Percentiles rank a stretch among this genome's conserved stretches.
phyloP scores from a whole-genome alignment of 1,140 invertebrate genomes.

The Mercenaria mercenaria region DNA sequence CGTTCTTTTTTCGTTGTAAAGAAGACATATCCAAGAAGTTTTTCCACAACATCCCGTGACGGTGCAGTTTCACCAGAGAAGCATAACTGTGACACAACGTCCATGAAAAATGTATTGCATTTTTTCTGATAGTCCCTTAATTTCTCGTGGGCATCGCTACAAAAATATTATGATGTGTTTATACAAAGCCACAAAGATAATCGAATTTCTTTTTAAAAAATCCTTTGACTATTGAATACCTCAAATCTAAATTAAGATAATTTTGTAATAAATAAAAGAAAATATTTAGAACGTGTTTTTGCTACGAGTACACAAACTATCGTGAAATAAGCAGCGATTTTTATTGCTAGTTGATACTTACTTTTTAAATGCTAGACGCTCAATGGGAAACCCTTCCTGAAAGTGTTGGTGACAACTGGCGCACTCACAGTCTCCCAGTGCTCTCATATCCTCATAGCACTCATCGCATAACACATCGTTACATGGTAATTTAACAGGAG shows the following conservation, averaged over 20 bases:
- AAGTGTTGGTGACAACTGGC: not conserved
- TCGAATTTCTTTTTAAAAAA: not conserved
- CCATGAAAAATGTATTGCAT: too few relatives aligned
- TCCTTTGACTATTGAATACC: too few relatives aligned
- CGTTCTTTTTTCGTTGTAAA: not conserved
- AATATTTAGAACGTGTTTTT: not conserved
- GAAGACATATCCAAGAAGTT: constrained; percentile 76
- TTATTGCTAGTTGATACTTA: too few relatives aligned
- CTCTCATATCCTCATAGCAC: constrained; percentile 1
- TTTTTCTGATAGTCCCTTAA: constrained; percentile 65
- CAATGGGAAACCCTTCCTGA: too few relatives aligned
- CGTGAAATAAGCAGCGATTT: not conserved
- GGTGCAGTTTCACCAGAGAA: constrained; percentile 77
- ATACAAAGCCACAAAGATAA: not conserved
- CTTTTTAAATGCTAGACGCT: too few relatives aligned
- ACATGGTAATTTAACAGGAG: not conserved
- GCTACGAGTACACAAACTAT: not conserved
- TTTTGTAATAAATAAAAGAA: too few relatives aligned
- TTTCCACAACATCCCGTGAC: constrained; percentile 71
- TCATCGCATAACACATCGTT: not conserved
- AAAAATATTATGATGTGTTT: too few relatives aligned
- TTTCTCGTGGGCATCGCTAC: not conserved
- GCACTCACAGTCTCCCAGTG: not conserved
- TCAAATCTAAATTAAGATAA: too few relatives aligned
- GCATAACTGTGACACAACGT: constrained; percentile 78